These are phyloP conservation scores for Antheraea pernyi DNA, from an alignment of 1,140 invertebrate genomes.

Conservation along the genomic window DNA sequence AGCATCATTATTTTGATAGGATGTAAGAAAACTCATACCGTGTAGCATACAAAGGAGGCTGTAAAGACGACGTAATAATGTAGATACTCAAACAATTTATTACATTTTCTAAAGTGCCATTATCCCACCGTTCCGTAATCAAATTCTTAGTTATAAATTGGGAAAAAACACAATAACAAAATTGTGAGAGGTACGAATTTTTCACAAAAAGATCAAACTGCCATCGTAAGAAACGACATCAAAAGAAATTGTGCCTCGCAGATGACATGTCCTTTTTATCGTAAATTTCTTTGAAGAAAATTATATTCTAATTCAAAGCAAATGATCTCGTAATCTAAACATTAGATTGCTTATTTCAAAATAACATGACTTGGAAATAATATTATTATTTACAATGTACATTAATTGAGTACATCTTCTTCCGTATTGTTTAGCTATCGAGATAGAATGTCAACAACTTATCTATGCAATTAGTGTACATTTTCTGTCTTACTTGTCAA, in stretches of 20 bases:
- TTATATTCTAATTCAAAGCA: background rate
- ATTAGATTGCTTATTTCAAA: background rate
- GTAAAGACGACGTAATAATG: background rate
- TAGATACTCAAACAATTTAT: background rate
- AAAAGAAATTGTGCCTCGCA: conserved; percentile 12
- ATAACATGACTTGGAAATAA: background rate
- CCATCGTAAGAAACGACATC: conserved; percentile 9
- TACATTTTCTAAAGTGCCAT: conserved; percentile 1
- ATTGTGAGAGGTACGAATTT: background rate
- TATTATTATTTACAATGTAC: background rate
- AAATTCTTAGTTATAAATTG: background rate
- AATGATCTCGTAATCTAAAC: background rate
- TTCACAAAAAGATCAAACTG: conserved; percentile 13
- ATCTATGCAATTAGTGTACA: no score
- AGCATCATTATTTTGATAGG: no score
- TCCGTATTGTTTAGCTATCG: no score
- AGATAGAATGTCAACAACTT: no score
- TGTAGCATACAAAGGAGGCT: background rate
- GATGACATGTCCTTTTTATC: conserved; percentile 6
- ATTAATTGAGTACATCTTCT: no score
- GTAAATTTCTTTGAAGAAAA: background rate
- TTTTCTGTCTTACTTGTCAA: no score
- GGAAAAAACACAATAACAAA: background rate
- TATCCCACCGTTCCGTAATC: background rate
- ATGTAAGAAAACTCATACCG: background rate